Evolutionary conservation across 2,797 vertebrate genomes (phyloP).

Genomic region (Carduelis carduelis): DNA sequence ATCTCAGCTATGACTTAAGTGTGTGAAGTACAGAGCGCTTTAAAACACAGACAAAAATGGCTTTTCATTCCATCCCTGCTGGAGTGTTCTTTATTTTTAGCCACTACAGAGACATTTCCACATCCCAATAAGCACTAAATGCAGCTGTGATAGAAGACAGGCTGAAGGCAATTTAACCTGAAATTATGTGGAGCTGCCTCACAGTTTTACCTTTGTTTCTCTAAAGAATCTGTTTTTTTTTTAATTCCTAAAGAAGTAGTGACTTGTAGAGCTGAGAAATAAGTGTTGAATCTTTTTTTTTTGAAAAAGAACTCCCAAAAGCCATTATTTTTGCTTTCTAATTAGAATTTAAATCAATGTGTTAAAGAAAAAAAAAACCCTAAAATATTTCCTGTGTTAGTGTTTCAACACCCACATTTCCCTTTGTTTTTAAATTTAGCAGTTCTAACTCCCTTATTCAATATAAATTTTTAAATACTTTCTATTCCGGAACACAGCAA

Average conservation of each 20-base stretch:
- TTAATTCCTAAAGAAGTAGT: not conserved
- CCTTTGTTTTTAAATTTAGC: not conserved
- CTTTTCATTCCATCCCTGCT: not conserved
- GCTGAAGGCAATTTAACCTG: not conserved
- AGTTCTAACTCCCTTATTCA: not conserved
- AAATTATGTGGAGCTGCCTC: not conserved
- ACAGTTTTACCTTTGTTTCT: not conserved
- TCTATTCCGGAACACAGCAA: not conserved
- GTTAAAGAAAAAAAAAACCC: not conserved
- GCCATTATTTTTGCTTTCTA: not conserved
- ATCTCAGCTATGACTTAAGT: not conserved
- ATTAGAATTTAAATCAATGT: not conserved
- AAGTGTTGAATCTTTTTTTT: not conserved
- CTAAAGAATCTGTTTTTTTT: not conserved
- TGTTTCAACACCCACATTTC: not conserved
- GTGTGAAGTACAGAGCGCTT: not conserved
- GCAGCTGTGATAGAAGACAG: not conserved
- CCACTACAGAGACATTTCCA: not conserved
- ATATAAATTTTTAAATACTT: not conserved
- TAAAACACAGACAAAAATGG: not conserved
- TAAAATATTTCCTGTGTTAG: not conserved
- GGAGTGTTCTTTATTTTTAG: conserved; percentile 27
- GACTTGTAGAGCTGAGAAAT: not conserved
- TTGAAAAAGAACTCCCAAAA: not conserved
- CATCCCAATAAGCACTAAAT: not conserved